Evolutionary conservation across 2,113 vertebrate species (phyloP).

Genomic region (Saccopteryx leptura): DNA sequence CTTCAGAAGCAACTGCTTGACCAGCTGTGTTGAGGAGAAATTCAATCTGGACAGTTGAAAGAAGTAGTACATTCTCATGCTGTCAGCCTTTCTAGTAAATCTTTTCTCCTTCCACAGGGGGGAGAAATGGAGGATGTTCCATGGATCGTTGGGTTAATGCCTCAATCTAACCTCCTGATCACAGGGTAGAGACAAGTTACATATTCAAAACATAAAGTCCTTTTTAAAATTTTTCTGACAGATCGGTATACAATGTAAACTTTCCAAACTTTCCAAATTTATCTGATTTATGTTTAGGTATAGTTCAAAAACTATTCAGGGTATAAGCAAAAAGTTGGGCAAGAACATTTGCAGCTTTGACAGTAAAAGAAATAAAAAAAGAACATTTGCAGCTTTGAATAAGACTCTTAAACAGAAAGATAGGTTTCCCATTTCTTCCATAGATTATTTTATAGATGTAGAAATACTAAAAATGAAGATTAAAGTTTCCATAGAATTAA

Average conservation of each 20-base stretch:
- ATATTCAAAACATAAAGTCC: constrained; percentile 28
- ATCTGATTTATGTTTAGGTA: constrained; percentile 12
- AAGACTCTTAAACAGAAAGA: constrained; percentile 5
- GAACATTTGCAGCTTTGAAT: constrained; percentile 49
- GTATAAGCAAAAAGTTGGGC: constrained; percentile 27
- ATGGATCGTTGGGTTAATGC: not conserved
- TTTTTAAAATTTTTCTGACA: not conserved
- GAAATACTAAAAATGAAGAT: constrained; percentile 61
- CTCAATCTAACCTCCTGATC: constrained; percentile 9
- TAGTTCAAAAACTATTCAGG: not conserved
- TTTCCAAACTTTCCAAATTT: constrained; percentile 49
- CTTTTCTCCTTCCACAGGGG: not conserved
- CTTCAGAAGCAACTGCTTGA: constrained; percentile 55
- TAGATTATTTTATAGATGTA: constrained; percentile 41
- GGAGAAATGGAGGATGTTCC: not conserved
- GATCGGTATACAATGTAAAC: not conserved
- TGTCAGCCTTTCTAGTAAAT: not conserved
- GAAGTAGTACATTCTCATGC: constrained; percentile 1
- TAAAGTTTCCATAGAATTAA: constrained; percentile 51
- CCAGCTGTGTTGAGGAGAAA: constrained; percentile 47
- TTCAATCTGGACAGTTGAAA: not conserved
- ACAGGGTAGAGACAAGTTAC: constrained; percentile 28
- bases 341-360: constrained; percentile 14
- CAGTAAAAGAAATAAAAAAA: not conserved
- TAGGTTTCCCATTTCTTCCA: not conserved